phyloP scores from a whole-genome alignment of 2,113 vertebrate genomes.

The Chauna torquata region DNA sequence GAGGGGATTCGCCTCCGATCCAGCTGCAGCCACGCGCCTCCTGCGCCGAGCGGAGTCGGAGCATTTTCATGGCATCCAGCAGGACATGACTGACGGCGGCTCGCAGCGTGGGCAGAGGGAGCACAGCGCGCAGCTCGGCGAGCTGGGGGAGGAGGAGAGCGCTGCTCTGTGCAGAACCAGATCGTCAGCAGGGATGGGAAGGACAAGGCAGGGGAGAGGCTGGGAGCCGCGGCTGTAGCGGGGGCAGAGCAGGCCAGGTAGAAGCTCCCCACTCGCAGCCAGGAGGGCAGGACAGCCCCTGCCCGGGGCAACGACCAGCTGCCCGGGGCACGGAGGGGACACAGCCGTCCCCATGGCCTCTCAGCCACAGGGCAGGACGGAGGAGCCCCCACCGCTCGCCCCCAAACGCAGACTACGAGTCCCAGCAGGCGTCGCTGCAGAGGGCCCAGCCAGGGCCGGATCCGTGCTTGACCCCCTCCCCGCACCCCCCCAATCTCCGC shows the following conservation, averaged over 20 bases:
- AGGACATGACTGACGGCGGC: neutral
- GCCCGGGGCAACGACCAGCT: neutral
- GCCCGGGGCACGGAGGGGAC: rapidly evolving
- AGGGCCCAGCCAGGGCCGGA: neutral
- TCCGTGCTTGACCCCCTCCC: neutral
- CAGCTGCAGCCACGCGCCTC: neutral
- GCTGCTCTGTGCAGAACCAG: neutral
- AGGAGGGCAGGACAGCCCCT: rapidly evolving
- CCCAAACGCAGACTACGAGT: neutral
- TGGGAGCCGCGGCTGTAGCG: rapidly evolving
- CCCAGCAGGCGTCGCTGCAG: neutral
- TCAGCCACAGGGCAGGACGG: rapidly evolving
- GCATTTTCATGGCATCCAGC: neutral
- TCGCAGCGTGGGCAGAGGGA: slow-evolving; percentile 4
- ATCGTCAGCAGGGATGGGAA: neutral
- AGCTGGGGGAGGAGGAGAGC: neutral
- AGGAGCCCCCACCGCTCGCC: neutral
- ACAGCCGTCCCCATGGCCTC: neutral
- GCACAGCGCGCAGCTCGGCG: neutral
- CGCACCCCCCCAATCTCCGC: neutral
- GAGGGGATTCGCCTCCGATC: neutral
- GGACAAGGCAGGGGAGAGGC: neutral
- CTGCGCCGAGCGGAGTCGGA: neutral
- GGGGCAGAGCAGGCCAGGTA: neutral
- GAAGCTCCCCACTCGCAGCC: neutral